A percentile compares a stretch with the other conserved stretches of the same genome.
These are phyloP conservation scores for Enteromius fasciolatus DNA, from an alignment of 2,797 vertebrate genomes.

Conservation along the genomic window DNA sequence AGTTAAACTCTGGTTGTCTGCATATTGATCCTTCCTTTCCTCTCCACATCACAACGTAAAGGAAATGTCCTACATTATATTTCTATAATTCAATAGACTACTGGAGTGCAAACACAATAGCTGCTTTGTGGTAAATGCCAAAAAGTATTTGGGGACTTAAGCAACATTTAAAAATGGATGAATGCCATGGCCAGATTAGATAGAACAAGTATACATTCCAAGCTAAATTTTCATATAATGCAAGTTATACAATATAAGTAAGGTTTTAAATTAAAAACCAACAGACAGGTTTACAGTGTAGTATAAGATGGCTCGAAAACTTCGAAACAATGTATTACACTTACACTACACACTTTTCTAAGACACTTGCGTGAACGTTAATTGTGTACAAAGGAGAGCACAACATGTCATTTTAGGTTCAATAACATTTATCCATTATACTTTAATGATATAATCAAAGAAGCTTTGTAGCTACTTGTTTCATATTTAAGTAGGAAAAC, in stretches of 20 bases:
- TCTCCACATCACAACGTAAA: not conserved
- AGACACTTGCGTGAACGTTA: not conserved
- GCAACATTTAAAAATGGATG: not conserved
- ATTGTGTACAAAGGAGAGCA: not conserved
- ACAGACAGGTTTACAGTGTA: not conserved
- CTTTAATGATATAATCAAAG: not conserved
- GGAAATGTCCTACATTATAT: not conserved
- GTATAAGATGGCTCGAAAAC: not conserved
- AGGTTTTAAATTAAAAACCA: not conserved
- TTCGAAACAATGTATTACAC: not conserved
- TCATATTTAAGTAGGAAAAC: not conserved
- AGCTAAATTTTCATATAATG: not conserved
- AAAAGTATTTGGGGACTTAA: not conserved
- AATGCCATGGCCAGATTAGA: not conserved
- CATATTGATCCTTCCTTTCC: too few relatives aligned
- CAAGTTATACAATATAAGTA: not conserved
- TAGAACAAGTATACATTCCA: not conserved
- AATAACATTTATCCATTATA: not conserved
- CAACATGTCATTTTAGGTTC: not conserved
- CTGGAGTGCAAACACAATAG: not conserved
- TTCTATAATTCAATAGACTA: not conserved
- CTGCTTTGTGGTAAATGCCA: not conserved
- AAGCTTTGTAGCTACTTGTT: not conserved
- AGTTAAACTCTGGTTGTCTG: not conserved
- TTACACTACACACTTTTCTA: constrained; percentile 13